Percentiles rank a stretch among this genome's conserved stretches.
Conservation (phyloP, 2,888 invertebrate species). For the Eledona agricola region DNA sequence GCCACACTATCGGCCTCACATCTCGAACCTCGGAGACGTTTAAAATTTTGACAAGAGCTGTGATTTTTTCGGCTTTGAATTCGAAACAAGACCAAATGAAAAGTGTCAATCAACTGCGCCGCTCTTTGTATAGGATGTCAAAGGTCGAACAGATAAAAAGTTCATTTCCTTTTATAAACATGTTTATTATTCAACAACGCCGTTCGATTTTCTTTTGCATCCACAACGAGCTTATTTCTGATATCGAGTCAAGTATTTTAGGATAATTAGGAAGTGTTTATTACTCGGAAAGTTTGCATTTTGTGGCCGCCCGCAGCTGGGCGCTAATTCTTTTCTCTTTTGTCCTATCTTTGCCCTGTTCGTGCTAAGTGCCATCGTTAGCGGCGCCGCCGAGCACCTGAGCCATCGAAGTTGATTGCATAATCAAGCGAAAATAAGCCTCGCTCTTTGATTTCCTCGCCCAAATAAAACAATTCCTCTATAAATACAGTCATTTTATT, state of each 20-base stretch:
- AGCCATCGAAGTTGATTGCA: conserved; percentile 35
- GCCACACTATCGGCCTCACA: conserved; percentile 15
- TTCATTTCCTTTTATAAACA: conserved; percentile 60
- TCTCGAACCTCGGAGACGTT: conserved; percentile 38
- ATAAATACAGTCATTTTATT: conserved; percentile 59
- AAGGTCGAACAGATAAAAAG: conserved; percentile 58
- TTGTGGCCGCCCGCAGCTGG: conserved; percentile 50
- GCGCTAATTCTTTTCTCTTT: conserved; percentile 44
- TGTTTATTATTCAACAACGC: conserved; percentile 48
- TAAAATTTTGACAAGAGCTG: conserved; percentile 52
- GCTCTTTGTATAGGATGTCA: conserved; percentile 51
- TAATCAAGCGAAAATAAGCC: conserved; percentile 35
- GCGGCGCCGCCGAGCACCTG: conserved; percentile 33
- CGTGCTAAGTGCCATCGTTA: conserved; percentile 37
- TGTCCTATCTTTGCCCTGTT: conserved; percentile 42
- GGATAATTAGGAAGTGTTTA: conserved; percentile 52
- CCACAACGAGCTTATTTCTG: conserved; percentile 41
- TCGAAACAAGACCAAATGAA: conserved; percentile 55
- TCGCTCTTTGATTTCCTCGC: conserved; percentile 3
- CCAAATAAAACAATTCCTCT: conserved; percentile 7
- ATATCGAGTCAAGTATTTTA: conserved; percentile 46
- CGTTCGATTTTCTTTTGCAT: conserved; percentile 32
- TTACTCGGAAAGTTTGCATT: conserved; percentile 60
- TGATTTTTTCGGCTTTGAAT: conserved; percentile 54
- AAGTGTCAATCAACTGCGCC: conserved; percentile 54